phyloP scores from a whole-genome alignment of 1,140 invertebrate species.

The Contarinia nasturtii region DNA sequence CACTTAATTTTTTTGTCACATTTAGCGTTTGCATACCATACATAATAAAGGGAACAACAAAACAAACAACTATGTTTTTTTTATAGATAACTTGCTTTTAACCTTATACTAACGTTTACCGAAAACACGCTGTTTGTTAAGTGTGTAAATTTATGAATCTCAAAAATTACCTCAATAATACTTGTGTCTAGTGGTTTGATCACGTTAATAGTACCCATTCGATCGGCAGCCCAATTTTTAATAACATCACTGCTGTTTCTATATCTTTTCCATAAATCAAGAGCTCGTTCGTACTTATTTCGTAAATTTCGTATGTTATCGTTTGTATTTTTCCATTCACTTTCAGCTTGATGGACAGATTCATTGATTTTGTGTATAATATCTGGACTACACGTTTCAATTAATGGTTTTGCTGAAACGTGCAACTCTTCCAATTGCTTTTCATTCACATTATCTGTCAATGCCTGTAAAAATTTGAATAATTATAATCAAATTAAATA shows the following conservation, averaged over 20 bases:
- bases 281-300: constrained; percentile 51
- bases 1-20: no score
- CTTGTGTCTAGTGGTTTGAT: constrained; percentile 18
- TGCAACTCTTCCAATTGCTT: constrained; percentile 46
- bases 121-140: no score
- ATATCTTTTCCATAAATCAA: constrained; percentile 56
- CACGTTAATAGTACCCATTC: constrained; percentile 27
- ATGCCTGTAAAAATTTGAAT: no score
- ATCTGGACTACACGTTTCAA: constrained; percentile 42
- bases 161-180: constrained; percentile 7
- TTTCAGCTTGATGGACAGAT: constrained; percentile 50
- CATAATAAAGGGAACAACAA: no score
- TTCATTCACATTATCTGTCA: constrained; percentile 11
- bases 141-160: neutral
- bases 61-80: no score
- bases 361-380: constrained; percentile 46
- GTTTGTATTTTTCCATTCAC: constrained; percentile 54
- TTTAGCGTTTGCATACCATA: no score
- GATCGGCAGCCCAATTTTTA: constrained; percentile 46
- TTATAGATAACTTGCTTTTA: no score
- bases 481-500: no score
- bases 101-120: neutral
- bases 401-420: constrained; percentile 44
- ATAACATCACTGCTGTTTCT: constrained; percentile 52
- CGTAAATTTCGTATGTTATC: constrained; percentile 49